A percentile compares a stretch with the other conserved stretches of the same genome.
Conservation (phyloP, 2,888 invertebrate species). For the Tridacna gigas region DNA sequence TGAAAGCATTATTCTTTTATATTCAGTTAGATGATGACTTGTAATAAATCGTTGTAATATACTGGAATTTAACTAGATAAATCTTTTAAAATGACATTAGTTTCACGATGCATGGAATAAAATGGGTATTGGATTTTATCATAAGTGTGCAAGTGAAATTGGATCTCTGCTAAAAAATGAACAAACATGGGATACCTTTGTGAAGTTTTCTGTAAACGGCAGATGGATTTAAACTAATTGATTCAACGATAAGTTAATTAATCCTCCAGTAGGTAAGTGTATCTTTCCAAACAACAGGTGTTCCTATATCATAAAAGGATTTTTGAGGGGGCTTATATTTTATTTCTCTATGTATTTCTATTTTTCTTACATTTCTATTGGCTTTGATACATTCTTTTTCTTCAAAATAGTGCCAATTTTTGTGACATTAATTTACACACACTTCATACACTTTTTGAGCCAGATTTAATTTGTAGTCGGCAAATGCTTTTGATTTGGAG, state of each 20-base stretch:
- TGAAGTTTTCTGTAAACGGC: not conserved
- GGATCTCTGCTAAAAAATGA: not conserved
- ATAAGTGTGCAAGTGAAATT: constrained; percentile 19
- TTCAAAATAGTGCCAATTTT: too few relatives aligned
- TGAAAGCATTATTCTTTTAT: too few relatives aligned
- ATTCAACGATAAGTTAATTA: constrained; percentile 14
- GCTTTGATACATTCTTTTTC: too few relatives aligned
- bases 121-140: constrained; percentile 13
- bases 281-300: constrained; percentile 6
- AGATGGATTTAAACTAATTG: constrained; percentile 24
- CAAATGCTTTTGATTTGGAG: too few relatives aligned
- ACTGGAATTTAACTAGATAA: constrained; percentile 6
- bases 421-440: too few relatives aligned
- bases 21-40: too few relatives aligned
- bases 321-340: not conserved
- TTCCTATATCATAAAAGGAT: not conserved
- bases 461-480: too few relatives aligned
- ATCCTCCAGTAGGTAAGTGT: constrained; percentile 18
- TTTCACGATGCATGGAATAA: not conserved
- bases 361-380: too few relatives aligned
- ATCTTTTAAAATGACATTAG: constrained; percentile 23
- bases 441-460: too few relatives aligned
- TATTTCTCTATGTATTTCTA: not conserved
- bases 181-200: constrained; percentile 18
- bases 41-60: too few relatives aligned